Conservation (phyloP, 2,888 invertebrate genomes). For the Augochlorella aurata region DNA sequence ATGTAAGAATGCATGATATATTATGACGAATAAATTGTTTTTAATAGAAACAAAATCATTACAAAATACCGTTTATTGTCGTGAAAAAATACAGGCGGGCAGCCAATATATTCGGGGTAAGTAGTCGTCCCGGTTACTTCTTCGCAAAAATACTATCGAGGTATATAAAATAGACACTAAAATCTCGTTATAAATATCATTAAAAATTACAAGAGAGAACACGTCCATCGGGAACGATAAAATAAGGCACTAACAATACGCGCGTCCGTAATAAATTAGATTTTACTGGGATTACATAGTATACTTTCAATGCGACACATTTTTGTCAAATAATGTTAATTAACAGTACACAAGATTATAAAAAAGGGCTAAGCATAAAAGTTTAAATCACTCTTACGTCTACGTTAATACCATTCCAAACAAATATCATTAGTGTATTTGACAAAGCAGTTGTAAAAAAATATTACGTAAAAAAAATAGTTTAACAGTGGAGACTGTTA, state of each 20-base stretch:
- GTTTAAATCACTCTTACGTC: conserved; percentile 28
- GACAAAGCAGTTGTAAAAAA: conserved; percentile 19
- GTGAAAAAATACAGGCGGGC: conserved; percentile 23
- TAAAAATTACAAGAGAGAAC: conserved; percentile 23
- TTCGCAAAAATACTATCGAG: conserved; percentile 30
- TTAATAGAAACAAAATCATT: conserved; percentile 72
- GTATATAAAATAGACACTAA: conserved; percentile 29
- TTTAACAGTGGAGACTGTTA: conserved; percentile 32
- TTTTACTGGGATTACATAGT: conserved; percentile 26
- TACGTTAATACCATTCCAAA: conserved; percentile 37
- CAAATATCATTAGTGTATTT: conserved; percentile 36
- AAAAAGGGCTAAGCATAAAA: conserved; percentile 18
- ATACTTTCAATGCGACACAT: conserved; percentile 3
- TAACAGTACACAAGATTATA: conserved; percentile 13
- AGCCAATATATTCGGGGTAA: conserved; percentile 24
- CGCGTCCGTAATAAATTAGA: conserved; percentile 34
- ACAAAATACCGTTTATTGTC: conserved; percentile 35
- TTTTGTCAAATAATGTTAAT: conserved; percentile 6
- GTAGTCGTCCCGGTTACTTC: conserved; percentile 30
- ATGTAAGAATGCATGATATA: conserved; percentile 80
- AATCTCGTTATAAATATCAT: conserved; percentile 46
- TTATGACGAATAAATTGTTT: conserved; percentile 80
- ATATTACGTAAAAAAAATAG: conserved; percentile 32
- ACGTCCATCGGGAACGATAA: conserved; percentile 26
- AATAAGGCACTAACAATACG: conserved; percentile 15